Evolutionary conservation across 2,797 vertebrate species (phyloP).

Genomic region (Syngnathus rostellatus): DNA sequence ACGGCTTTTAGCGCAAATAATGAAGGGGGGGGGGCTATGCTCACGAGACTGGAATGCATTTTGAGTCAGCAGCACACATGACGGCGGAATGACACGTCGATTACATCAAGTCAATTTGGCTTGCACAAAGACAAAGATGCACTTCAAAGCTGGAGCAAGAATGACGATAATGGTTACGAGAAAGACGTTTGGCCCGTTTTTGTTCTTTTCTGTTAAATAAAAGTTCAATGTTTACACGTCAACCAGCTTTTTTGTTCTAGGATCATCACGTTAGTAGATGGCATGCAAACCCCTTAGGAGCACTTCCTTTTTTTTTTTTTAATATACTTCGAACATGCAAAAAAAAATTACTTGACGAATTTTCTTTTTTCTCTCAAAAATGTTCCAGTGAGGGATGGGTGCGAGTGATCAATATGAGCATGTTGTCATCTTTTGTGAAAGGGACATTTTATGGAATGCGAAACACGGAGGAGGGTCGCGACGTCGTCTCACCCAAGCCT

Average conservation of each 20-base stretch:
- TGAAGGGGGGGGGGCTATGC: neutral
- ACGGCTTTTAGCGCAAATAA: neutral
- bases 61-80: neutral
- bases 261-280: constrained; percentile 41
- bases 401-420: no score
- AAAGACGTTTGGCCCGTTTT: constrained; percentile 50
- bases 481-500: no score
- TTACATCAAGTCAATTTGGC: constrained; percentile 14
- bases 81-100: constrained; percentile 6
- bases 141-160: constrained; percentile 44
- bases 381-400: neutral
- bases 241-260: constrained; percentile 6
- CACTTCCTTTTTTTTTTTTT: constrained; percentile 17
- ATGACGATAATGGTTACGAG: constrained; percentile 13
- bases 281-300: constrained; percentile 53
- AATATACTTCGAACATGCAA: neutral
- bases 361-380: neutral
- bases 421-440: neutral
- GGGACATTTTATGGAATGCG: no score
- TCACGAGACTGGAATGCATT: neutral
- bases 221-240: constrained; percentile 4
- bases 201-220: constrained; percentile 22
- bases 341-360: neutral
- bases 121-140: constrained; percentile 35
- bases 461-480: no score